These are phyloP conservation scores for Caenorhabditis auriculariae DNA, from an alignment of 2,888 invertebrate species.

Conservation along the genomic window DNA sequence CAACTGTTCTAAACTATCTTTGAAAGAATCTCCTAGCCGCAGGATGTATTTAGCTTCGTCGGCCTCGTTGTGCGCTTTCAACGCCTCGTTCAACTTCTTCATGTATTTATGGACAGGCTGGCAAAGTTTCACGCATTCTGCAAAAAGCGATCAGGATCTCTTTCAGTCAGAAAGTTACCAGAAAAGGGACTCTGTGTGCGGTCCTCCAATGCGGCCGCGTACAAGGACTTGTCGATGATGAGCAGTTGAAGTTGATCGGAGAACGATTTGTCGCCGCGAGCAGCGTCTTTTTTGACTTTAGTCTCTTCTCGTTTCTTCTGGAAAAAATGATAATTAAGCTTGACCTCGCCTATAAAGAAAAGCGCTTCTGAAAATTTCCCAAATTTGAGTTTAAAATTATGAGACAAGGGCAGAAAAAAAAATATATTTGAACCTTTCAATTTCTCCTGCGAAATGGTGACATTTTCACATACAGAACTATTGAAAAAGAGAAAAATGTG, in stretches of 20 bases:
- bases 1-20: slow-evolving; percentile 24
- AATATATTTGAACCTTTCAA: background rate
- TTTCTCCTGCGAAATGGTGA: too few relatives aligned
- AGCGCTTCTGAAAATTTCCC: too few relatives aligned
- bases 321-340: too few relatives aligned
- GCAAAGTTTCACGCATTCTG: slow-evolving; percentile 55
- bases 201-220: slow-evolving; percentile 35
- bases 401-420: too few relatives aligned
- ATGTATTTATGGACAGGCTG: slow-evolving; percentile 56
- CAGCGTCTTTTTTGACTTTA: too few relatives aligned
- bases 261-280: slow-evolving; percentile 11
- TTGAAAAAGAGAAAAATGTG: too few relatives aligned
- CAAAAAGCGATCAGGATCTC: background rate
- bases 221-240: slow-evolving; percentile 36
- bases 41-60: slow-evolving; percentile 43
- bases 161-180: slow-evolving; percentile 11
- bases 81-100: slow-evolving; percentile 36
- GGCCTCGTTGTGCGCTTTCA: slow-evolving; percentile 22
- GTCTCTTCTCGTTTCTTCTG: too few relatives aligned
- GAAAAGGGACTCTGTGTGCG: slow-evolving; percentile 32
- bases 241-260: slow-evolving; percentile 29
- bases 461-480: too few relatives aligned
- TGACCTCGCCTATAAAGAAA: too few relatives aligned
- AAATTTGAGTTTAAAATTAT: too few relatives aligned
- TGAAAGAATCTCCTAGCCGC: slow-evolving; percentile 54